Evolutionary conservation across 1,140 invertebrate species (phyloP), one percentile per base, ranked within the genome.

Genomic region (Trichoplusia ni): DNA sequence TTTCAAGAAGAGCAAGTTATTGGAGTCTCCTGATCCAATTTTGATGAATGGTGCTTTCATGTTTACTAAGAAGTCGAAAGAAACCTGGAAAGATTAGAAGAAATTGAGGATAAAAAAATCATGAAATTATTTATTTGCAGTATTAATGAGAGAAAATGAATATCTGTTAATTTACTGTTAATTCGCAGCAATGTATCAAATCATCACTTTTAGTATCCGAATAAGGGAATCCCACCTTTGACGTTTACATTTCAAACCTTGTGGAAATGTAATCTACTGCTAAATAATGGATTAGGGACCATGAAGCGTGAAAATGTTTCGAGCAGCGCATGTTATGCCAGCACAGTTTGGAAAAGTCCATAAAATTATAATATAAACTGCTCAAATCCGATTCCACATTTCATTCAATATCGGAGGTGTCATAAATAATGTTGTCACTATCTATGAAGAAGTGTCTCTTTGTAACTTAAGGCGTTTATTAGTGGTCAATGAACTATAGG

Each of bases 1-100:
- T 67, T 93, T 90, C 2, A 96, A 76, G 25, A 96, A 90, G 13
- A 92, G 86, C 54, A 94, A 91, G 79, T 97, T 96, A 75, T 96
- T 95, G 0, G 94, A 92, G 88, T 97, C 95, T 8, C 95, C 95
- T 0, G 95, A 96, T 9, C 95, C 95, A 64, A 97, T 95, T 92
- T 97, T 97, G 19, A 96, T 93, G 77, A 96, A 96, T 1, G 95
- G 95, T 1, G 96, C 93, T 65, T 93, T 89, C n/a, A 95, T 79
- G 23, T 91, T 84, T 7, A 86, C 75, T 7, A 97, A 79, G 75
- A 95, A 93, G 67, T 94, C 91, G 25, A 95, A 91, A 1, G 95
- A 95, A 7, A 88, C 81, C 94, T 95, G 77, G n/a, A 73, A 84
- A 88, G 19, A 16, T 56, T 38, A 27, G 23, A 7, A 40, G 27